Evolutionary conservation across 2,113 vertebrate species (phyloP).

Genomic region (Antennarius striatus): DNA sequence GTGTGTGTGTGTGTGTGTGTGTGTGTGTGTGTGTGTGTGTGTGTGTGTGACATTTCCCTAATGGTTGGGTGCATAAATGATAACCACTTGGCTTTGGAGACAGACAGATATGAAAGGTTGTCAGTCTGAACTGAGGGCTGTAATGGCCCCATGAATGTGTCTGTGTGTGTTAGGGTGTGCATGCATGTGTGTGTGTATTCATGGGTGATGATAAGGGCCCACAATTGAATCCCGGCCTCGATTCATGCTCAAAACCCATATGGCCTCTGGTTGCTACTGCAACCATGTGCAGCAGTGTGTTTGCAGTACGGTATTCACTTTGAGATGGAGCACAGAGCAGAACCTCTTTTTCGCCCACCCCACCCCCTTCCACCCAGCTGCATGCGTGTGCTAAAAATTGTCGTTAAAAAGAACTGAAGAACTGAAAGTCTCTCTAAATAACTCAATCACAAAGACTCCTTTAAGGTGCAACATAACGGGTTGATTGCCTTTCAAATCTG

Average conservation of each 20-base stretch:
- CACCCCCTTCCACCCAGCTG: conserved; percentile 15
- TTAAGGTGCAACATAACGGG: background rate
- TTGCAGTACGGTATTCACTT: conserved; percentile 50
- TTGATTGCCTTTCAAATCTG: conserved; percentile 2
- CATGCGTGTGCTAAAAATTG: conserved; percentile 40
- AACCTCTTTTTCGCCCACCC: conserved; percentile 63
- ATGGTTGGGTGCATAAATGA: conserved; percentile 75
- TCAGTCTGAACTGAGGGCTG: conserved; percentile 69
- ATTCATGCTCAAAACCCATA: conserved; percentile 61
- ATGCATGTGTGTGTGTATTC: conserved; percentile 34
- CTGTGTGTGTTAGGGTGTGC: conserved; percentile 20
- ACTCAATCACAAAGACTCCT: conserved; percentile 17
- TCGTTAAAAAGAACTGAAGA: too few species aligned
- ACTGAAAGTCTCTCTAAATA: background rate
- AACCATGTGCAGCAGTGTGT: conserved; percentile 33
- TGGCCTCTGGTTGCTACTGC: conserved; percentile 11
- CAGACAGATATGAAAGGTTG: conserved; percentile 75
- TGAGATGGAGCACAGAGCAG: conserved; percentile 52
- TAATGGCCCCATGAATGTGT: conserved; percentile 64
- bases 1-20: conserved; percentile 49
- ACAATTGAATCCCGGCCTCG: conserved; percentile 37
- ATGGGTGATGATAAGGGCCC: conserved; percentile 64
- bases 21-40: conserved; percentile 14
- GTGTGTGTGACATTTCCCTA: conserved; percentile 78
- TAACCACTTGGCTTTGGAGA: conserved; percentile 70